Evolutionary conservation across 92 coral and sea anemone species (phyloP).

Genomic region (Galaxea fascicularis): DNA sequence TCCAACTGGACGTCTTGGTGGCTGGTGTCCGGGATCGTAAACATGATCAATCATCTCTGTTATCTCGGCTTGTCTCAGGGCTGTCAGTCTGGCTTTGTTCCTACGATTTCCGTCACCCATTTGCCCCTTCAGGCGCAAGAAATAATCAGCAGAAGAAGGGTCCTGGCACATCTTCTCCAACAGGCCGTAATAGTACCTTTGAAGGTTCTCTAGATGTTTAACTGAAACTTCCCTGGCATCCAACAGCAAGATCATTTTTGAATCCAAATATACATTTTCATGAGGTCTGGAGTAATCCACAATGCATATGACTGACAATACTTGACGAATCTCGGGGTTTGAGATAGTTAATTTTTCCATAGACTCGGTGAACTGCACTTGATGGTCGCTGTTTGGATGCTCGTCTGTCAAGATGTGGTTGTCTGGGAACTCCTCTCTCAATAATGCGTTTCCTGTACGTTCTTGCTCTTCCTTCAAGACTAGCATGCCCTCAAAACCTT

Average conservation of each 20-base stretch:
- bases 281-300: conserved; percentile 73
- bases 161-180: conserved; percentile 49
- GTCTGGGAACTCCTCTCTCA: too few species aligned
- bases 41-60: conserved; percentile 32
- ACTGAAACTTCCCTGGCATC: conserved; percentile 58
- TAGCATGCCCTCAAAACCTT: conserved; percentile 64
- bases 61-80: conserved; percentile 25
- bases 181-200: conserved; percentile 51
- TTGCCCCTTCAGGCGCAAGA: conserved; percentile 50
- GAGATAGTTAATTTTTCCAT: conserved; percentile 47
- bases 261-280: conserved; percentile 59
- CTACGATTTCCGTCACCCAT: not conserved
- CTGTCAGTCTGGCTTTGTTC: not conserved
- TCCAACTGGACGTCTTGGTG: not conserved
- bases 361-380: conserved; percentile 16
- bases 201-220: conserved; percentile 56
- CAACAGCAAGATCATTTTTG: conserved; percentile 49
- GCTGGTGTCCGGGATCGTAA: conserved; percentile 22
- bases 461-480: conserved; percentile 36
- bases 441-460: too few species aligned
- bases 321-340: not conserved
- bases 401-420: too few species aligned
- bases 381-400: not conserved
- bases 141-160: conserved; percentile 59
- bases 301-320: conserved; percentile 34